Base-by-base conservation (phyloP, 2,888 invertebrate species). In the Neria commutata region DNA sequence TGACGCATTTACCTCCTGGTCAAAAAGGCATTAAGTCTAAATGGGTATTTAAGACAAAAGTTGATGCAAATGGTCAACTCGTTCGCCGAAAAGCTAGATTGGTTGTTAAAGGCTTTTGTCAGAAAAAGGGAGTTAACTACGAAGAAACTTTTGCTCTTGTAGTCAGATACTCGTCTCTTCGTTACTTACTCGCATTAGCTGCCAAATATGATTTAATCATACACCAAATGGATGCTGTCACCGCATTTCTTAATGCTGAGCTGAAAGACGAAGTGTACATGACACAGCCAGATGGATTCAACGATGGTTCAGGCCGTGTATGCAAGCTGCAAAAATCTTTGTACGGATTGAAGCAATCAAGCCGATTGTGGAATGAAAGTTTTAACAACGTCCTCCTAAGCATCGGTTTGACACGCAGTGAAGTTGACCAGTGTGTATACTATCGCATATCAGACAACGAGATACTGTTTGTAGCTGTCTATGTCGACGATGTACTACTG, bases 41-140 rank as follows among this genome's bases (percentile, higher is more conserved):
- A 45, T 60, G 56, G 56, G 45, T 56, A 4, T 57, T 61, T 46
- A 56, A 56, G 45, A 57, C 57, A 26, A 61, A 54, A 42, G 11
- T 10, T 17, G 49, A 56, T 29, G 29, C 29, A 29, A 29, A 29
- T 29, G 29, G 29, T 29, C 6, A 29, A 8, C 6, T 29, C 29
- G 29, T 29, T 11, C 29, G 29, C 29, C 29, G 52, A 16, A 61
- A 61, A 61, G 61, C 61, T 11, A 29, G 29, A 29, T 29, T 29
- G 29, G 29, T 29, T 6, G 29, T 29, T 29, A 29, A 29, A 29
- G 29, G 11, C 11, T 29, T 29, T 29, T 29, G 29, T 11, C 6
- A 29, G 11, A 29, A 29, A 29, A 29, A 11, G 52, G 52, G 42
- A 17, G 42, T 29, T 29, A 29, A 29, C 29, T 29, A 29, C 29